Evolutionary conservation across 2,113 vertebrate genomes (phyloP).

Genomic region (Potamarius usumacintae): DNA sequence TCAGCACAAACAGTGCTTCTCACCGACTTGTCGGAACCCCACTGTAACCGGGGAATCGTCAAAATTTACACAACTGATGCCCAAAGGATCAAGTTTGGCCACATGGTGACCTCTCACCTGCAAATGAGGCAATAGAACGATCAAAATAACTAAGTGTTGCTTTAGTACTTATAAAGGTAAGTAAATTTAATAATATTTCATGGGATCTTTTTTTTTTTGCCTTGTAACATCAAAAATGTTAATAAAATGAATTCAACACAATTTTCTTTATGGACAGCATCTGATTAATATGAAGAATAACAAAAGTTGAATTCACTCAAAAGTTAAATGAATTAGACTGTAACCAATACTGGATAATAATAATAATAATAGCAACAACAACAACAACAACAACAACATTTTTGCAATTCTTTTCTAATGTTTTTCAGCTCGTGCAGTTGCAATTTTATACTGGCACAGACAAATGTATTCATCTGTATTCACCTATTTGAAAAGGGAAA

Average conservation of each 20-base stretch:
- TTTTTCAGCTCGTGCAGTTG: background rate
- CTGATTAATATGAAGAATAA: background rate
- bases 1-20: slow-evolving; percentile 70
- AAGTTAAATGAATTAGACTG: background rate
- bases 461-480: background rate
- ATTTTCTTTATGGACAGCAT: background rate
- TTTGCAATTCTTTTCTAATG: background rate
- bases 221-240: background rate
- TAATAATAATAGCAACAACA: too few species aligned
- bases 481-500: background rate
- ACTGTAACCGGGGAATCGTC: slow-evolving; percentile 86
- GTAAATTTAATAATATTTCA: background rate
- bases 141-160: background rate
- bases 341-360: too few species aligned
- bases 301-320: too few species aligned
- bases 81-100: slow-evolving; percentile 94
- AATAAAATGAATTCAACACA: background rate
- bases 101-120: slow-evolving; percentile 95
- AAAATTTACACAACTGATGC: slow-evolving; percentile 96
- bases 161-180: background rate
- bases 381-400: too few species aligned
- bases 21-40: slow-evolving; percentile 87
- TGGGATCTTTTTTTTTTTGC: background rate
- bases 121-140: slow-evolving; percentile 63
- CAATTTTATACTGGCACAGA: background rate